Evolutionary conservation across 2,797 vertebrate species (phyloP), one percentile per base, ranked within the genome.

Genomic region (Megaceryle alcyon): DNA sequence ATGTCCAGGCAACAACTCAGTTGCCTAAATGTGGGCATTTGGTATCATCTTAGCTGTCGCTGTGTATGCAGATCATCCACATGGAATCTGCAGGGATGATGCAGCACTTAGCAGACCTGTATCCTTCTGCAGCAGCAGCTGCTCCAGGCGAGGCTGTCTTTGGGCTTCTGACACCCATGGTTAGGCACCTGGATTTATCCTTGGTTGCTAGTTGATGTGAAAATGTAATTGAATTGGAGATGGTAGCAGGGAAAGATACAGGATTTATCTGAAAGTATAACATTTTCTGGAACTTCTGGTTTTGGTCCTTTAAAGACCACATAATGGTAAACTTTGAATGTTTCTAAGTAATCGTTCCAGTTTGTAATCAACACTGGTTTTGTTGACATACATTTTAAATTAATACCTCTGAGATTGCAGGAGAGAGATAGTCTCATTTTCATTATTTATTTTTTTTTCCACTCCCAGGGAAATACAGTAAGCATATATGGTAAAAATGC

Each of bases 141-240:
- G 53, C 54, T 61, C 33, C 46, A 35, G 54, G 13, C 29, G 57
- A 5, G 46, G 16, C 54, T 51, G 31, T 61, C 33, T 25, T 28
- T 4, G 7, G n/a, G 39, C 83, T 72, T 44, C 79, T 87, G 49
- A 56, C 46, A 14, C 41, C 46, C 28, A 1, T 10, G 33, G 48
- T 68, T 23, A 53, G 35, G 49, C 70, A 44, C 49, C 65, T 41
- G 39, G 33, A 28, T 23, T 66, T 16, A n/a, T 39, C 29, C 77
- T 70, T 92, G 48, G 91, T 95, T 96, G 85, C 61, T 72, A 65
- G 93, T 63, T 84, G 71, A 31, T 68, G 60, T 84, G 77, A 85
- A 92, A 71, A 33, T 82, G 54, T 23, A 68, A 33, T 56, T 68
- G 43, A 76, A 81, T 56, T 86, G 71, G 60, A 77, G 81, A 43